A percentile compares a stretch with the other conserved stretches of the same genome.
Evolutionary conservation across 2,113 vertebrate species (phyloP).

Genomic region (Nothoprocta perdicaria): DNA sequence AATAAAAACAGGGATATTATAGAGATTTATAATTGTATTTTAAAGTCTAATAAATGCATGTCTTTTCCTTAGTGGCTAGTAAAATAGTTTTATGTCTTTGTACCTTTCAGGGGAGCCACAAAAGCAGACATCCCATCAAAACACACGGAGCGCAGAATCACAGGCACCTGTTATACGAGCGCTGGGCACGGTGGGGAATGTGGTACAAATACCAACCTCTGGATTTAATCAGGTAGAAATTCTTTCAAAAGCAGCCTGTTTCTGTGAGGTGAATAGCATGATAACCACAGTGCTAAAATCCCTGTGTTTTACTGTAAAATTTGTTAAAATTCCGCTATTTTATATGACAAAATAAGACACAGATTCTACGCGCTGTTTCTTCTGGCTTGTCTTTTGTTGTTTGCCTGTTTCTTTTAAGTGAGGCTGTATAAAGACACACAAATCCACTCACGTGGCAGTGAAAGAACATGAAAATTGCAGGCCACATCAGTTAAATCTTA

Average conservation of each 20-base stretch:
- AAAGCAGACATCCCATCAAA: conserved; percentile 94
- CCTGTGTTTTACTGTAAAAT: not conserved
- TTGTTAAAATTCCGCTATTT: not conserved
- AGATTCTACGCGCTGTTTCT: not conserved
- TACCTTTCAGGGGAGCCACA: conserved; percentile 90
- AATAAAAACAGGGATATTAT: not conserved
- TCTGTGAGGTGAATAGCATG: not conserved
- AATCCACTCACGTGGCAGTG: not conserved
- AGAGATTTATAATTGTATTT: not conserved
- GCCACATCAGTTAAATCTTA: not conserved
- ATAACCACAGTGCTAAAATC: not conserved
- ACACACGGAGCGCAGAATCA: conserved; percentile 96
- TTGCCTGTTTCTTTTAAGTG: not conserved
- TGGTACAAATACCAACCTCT: conserved; percentile 99
- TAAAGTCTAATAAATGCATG: rapidly evolving
- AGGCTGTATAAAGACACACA: not conserved
- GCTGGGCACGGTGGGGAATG: conserved; percentile 98
- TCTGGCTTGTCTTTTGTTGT: not conserved
- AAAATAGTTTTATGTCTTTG: not conserved
- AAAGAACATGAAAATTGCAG: not conserved
- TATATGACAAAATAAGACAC: rapidly evolving
- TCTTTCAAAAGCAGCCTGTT: not conserved
- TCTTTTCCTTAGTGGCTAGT: not conserved
- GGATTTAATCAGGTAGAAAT: conserved; percentile 93
- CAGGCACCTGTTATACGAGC: conserved; percentile 94